phyloP scores from a whole-genome alignment of 1,140 invertebrate species.

The Drosophila pseudoobscura region DNA sequence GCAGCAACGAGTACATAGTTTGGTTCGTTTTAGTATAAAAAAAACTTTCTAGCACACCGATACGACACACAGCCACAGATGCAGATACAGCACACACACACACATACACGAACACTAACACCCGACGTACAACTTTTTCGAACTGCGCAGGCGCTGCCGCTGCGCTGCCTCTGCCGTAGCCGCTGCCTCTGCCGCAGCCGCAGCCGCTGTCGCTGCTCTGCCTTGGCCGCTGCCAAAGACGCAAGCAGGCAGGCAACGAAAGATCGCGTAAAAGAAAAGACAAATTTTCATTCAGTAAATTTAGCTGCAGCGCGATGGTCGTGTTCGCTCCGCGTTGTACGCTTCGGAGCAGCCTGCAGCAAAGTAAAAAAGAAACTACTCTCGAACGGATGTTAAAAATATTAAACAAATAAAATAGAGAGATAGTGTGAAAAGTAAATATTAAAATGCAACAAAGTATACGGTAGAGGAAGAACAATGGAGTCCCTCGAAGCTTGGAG shows the following conservation, averaged over 20 bases:
- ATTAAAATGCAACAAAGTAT: conserved; percentile 34
- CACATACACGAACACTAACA: conserved; percentile 23
- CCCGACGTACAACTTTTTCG: conserved; percentile 39
- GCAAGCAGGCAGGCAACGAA: conserved; percentile 42
- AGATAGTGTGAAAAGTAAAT: conserved; percentile 59
- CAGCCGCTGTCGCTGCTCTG: conserved; percentile 18
- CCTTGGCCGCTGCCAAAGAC: conserved; percentile 3
- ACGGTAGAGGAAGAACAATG: conserved; percentile 5
- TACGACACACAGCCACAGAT: conserved; percentile 23
- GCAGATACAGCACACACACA: conserved; percentile 32
- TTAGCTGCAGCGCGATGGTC: conserved; percentile 32
- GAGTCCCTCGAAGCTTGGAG: background rate
- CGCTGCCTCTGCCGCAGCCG: conserved; percentile 15
- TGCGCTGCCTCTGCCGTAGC: background rate
- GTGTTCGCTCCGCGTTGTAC: conserved; percentile 12
- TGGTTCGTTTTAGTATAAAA: conserved; percentile 15
- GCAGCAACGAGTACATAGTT: conserved; percentile 40
- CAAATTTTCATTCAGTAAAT: conserved; percentile 60
- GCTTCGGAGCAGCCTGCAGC: conserved; percentile 8
- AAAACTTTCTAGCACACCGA: conserved; percentile 74
- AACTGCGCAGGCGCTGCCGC: conserved; percentile 18
- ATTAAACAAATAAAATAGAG: conserved; percentile 11
- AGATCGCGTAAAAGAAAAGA: conserved; percentile 80
- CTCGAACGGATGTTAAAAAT: conserved; percentile 19
- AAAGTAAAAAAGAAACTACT: conserved; percentile 9